Evolutionary conservation across 2,888 invertebrate species (phyloP).

Genomic region (Chalcosyrphus nemorum): DNA sequence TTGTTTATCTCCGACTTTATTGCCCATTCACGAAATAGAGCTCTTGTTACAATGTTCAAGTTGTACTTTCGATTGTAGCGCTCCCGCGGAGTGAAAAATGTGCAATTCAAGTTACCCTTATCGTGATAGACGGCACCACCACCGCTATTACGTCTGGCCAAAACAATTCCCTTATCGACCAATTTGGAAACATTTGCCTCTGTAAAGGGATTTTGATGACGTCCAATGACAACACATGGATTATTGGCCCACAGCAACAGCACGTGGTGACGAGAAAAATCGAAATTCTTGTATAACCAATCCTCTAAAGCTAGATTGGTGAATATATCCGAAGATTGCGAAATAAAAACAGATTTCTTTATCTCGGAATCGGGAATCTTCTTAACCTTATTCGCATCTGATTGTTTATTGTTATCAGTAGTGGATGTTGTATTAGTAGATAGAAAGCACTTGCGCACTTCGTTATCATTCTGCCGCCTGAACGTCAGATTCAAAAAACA

Average conservation of each 20-base stretch:
- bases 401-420: conserved; percentile 79
- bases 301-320: conserved; percentile 98
- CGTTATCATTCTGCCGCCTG: conserved; percentile 29
- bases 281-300: conserved; percentile 95
- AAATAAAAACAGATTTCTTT: conserved; percentile 94
- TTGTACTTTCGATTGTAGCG: conserved; percentile 94
- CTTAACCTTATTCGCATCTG: conserved; percentile 56
- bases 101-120: conserved; percentile 94
- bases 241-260: conserved; percentile 96
- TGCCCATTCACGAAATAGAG: conserved; percentile 91
- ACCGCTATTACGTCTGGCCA: conserved; percentile 96
- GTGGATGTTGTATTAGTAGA: conserved; percentile 48
- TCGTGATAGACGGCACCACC: conserved; percentile 99
- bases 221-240: conserved; percentile 97
- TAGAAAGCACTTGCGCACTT: conserved; percentile 50
- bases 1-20: conserved; percentile 89
- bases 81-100: conserved; percentile 93
- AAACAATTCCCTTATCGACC: conserved; percentile 86
- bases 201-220: conserved; percentile 98
- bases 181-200: conserved; percentile 91
- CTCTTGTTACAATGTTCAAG: conserved; percentile 92
- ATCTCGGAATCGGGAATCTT: conserved; percentile 83
- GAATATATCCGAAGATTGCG: conserved; percentile 94
- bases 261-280: conserved; percentile 91
- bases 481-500: conserved; percentile 32